A percentile compares a stretch with the other conserved stretches of the same genome.
Evolutionary conservation across 2,113 vertebrate species (phyloP).

Genomic region (Corydoras sp.): DNA sequence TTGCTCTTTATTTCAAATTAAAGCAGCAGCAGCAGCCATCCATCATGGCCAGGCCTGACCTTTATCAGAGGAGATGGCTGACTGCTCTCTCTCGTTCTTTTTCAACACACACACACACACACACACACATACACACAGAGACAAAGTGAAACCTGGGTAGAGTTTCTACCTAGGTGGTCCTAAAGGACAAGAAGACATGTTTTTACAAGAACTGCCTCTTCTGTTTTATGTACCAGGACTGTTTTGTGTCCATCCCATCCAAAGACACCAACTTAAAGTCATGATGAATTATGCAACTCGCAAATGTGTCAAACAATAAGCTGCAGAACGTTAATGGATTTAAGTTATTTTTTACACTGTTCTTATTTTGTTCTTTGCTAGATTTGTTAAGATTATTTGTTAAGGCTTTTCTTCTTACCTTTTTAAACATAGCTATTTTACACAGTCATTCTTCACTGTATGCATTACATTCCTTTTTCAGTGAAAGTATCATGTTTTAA

Average conservation of each 20-base stretch:
- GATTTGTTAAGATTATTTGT: no score
- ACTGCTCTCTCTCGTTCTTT: constrained; percentile 21
- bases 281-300: not conserved
- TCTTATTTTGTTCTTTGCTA: no score
- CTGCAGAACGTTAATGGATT: not conserved
- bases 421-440: no score
- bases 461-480: constrained; percentile 13
- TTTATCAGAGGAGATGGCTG: constrained; percentile 66
- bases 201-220: not conserved
- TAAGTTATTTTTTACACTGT: not conserved
- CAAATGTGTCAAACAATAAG: not conserved
- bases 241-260: not conserved
- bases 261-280: not conserved
- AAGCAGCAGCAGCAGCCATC: constrained; percentile 61
- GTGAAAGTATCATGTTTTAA: constrained; percentile 32
- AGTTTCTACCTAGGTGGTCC: not conserved
- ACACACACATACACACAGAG: not conserved
- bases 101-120: not conserved
- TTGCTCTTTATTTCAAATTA: constrained; percentile 72
- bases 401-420: no score
- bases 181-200: constrained; percentile 7
- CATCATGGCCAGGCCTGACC: constrained; percentile 61
- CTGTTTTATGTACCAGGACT: not conserved
- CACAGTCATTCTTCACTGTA: no score
- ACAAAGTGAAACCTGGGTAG: not conserved